Conservation (phyloP, 2,797 vertebrate genomes). For the Schizopygopsis pylzovi region DNA sequence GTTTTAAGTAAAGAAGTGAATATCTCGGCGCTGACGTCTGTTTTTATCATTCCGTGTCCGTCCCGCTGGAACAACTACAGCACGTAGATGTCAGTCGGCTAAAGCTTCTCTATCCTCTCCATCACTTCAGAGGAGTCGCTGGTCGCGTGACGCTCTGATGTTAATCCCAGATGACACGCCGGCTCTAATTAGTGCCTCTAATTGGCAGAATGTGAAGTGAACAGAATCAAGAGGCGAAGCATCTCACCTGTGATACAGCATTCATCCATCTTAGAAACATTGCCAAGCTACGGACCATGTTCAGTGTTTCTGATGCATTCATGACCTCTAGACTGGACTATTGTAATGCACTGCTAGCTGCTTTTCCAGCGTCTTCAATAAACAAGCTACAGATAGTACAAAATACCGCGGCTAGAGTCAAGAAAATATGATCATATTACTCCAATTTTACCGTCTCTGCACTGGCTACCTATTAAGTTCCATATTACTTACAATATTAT, state of each 20-base stretch:
- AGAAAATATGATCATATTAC: no score
- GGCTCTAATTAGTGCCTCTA: constrained; percentile 43
- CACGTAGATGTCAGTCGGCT: constrained; percentile 7
- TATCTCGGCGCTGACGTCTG: neutral
- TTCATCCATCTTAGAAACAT: no score
- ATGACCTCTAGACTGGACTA: no score
- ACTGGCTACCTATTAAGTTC: no score
- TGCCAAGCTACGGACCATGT: no score
- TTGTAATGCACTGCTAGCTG: no score
- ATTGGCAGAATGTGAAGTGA: constrained; percentile 28
- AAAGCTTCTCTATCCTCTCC: constrained; percentile 18
- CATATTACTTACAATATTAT: no score
- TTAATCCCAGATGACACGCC: constrained; percentile 53
- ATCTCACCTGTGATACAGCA: neutral
- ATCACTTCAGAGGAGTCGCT: constrained; percentile 36
- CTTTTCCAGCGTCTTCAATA: no score
- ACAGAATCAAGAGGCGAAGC: neutral
- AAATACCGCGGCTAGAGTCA: no score
- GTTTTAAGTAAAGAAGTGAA: neutral
- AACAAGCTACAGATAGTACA: no score
- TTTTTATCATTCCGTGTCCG: constrained; percentile 3
- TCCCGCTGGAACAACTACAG: constrained; percentile 9
- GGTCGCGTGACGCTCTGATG: constrained; percentile 21
- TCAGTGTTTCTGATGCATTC: no score
- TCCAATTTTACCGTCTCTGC: no score